Conservation (phyloP, 2,888 invertebrate species). For the Plebejus argus region DNA sequence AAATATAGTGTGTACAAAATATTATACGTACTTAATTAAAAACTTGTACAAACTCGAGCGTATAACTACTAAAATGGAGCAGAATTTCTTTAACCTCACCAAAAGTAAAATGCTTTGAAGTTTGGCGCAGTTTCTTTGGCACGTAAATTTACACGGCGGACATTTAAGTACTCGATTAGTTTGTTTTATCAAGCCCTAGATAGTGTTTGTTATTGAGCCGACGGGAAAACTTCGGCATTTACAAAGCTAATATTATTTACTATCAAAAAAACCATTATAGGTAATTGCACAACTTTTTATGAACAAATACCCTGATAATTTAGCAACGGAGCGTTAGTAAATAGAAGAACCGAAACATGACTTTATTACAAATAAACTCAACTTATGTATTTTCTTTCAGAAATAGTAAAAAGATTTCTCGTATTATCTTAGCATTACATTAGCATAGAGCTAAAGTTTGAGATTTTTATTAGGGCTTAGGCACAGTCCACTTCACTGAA, state of each 20-base stretch:
- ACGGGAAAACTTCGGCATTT: neutral
- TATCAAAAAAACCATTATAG: neutral
- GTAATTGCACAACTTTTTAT: neutral
- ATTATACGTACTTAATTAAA: conserved; percentile 25
- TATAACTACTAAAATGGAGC: conserved; percentile 18
- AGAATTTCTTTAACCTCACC: conserved; percentile 21
- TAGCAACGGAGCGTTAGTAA: neutral
- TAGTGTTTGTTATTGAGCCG: neutral
- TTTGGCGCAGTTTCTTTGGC: conserved; percentile 25
- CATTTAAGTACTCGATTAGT: conserved; percentile 22
- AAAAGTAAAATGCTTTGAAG: conserved; percentile 31
- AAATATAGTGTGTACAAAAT: conserved; percentile 15
- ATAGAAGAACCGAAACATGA: neutral
- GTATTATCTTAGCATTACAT: conserved; percentile 6
- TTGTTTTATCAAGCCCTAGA: conserved; percentile 19
- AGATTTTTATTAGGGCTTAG: conserved; percentile 19
- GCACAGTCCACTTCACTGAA: conserved; percentile 21
- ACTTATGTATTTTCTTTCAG: neutral
- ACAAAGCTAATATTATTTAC: neutral
- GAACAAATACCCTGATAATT: neutral
- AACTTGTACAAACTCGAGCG: conserved; percentile 10
- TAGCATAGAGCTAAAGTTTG: conserved; percentile 21
- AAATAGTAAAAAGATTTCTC: neutral
- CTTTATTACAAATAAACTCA: neutral
- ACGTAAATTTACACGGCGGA: conserved; percentile 26